Percentiles rank a stretch among this genome's conserved stretches.
phyloP scores from a whole-genome alignment of 2,113 vertebrate genomes.

The Zosterops hypoxanthus region DNA sequence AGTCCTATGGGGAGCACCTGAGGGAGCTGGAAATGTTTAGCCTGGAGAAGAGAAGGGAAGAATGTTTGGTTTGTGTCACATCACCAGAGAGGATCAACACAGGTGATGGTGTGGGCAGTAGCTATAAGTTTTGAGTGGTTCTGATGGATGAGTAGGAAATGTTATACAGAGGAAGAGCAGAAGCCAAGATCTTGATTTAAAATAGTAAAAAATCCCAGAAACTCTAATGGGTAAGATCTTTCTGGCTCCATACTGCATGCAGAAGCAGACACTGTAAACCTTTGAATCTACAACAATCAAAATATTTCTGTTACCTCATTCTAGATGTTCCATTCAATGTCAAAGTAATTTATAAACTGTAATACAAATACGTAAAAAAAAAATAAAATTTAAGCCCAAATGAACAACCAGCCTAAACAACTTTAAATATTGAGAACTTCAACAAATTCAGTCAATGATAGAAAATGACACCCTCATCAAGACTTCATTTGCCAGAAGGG shows the following conservation, averaged over 20 bases:
- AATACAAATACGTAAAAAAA: neutral
- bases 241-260: neutral
- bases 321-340: neutral
- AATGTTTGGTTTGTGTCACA: neutral
- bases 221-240: neutral
- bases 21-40: neutral
- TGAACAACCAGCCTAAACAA: neutral
- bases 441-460: neutral
- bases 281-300: neutral
- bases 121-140: neutral
- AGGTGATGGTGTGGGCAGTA: neutral
- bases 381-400: neutral
- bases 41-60: neutral
- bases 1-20: neutral
- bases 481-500: conserved; percentile 24
- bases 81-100: neutral
- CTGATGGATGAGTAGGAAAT: neutral
- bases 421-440: conserved; percentile 13
- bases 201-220: neutral
- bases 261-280: neutral
- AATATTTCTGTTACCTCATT: neutral
- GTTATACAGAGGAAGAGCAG: neutral
- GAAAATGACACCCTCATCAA: conserved; percentile 15
- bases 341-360: neutral
- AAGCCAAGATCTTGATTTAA: neutral